Evolutionary conservation across 1,140 invertebrate genomes (phyloP), one percentile per base, ranked within the genome.

Genomic region (Arctopsyche grandis): DNA sequence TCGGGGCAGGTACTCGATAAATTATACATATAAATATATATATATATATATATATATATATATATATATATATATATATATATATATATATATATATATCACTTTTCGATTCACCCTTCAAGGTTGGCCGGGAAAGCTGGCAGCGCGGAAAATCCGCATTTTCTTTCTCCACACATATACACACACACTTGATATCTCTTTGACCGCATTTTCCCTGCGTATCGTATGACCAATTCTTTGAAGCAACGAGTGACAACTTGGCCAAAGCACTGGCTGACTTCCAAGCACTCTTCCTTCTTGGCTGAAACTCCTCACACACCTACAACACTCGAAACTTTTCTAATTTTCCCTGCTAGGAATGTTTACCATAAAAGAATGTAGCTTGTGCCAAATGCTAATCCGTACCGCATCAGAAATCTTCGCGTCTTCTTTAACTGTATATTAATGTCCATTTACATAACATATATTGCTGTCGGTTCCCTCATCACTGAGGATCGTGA

Each of bases 311-410:
- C 22, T 24, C 22, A 24, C 14, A 22, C 63, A n/a, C n/a, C n/a
- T n/a, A n/a, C n/a, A n/a, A n/a, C n/a, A 66, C 63, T 66, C 63
- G 63, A 66, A 66, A 66, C 22, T 66, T 66, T 66, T 66, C 63
- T 22, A 66, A 66, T 66, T 66, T 66, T 66, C 63, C 10, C n/a
- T 10, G 22, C 0, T 14, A 1, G 16, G 48, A 52, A 9, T 21
- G 58, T 22, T 22, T 66, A 22, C 63, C 22, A 66, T 66, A 26
- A 29, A 26, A 10, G 21, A 9, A 10, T 26, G 14, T 66, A 0
- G 22, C 63, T 9, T 66, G 22, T 24, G 63, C 24, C 10, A 66
- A 66, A 24, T 22, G 16, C 5, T 9, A 9, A 19, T 21, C 56
- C 48, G n/a, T 16, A 60, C 19, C 21, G 29, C 14, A 19, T 21